phyloP scores from a whole-genome alignment of 2,797 vertebrate species.

The Sebastes trivittatus region DNA sequence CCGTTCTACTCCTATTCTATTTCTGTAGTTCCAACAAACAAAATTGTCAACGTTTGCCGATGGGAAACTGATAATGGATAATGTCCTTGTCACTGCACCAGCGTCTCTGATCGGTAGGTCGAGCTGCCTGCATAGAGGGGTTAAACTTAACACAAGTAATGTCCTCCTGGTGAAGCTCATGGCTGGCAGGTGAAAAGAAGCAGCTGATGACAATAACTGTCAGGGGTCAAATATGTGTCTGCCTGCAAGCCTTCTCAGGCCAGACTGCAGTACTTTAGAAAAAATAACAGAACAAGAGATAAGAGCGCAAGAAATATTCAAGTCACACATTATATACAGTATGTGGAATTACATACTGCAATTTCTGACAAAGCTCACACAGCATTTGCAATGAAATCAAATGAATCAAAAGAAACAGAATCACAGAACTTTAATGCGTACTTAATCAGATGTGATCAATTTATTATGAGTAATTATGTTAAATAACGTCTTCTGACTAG shows the following conservation, averaged over 20 bases:
- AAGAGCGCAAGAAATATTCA: not conserved
- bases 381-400: not conserved
- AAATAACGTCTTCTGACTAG: not conserved
- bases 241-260: not conserved
- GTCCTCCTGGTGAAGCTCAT: not conserved
- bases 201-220: not conserved
- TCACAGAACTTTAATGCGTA: not conserved
- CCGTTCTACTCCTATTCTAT: too few relatives aligned
- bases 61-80: not conserved
- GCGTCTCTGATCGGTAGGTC: not conserved
- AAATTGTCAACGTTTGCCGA: rapidly evolving
- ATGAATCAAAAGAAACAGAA: not conserved
- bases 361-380: not conserved
- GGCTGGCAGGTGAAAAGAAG: conserved; percentile 1
- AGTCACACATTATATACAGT: not conserved
- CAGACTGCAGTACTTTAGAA: too few relatives aligned
- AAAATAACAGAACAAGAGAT: too few relatives aligned
- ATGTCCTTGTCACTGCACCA: not conserved
- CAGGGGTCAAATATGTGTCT: not conserved
- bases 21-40: not conserved
- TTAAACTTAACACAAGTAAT: not conserved
- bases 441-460: not conserved
- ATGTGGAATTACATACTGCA: not conserved
- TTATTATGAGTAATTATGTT: not conserved
- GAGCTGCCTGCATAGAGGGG: not conserved